Conservation (phyloP, 2,888 invertebrate species). For the Eupeodes latifasciatus region DNA sequence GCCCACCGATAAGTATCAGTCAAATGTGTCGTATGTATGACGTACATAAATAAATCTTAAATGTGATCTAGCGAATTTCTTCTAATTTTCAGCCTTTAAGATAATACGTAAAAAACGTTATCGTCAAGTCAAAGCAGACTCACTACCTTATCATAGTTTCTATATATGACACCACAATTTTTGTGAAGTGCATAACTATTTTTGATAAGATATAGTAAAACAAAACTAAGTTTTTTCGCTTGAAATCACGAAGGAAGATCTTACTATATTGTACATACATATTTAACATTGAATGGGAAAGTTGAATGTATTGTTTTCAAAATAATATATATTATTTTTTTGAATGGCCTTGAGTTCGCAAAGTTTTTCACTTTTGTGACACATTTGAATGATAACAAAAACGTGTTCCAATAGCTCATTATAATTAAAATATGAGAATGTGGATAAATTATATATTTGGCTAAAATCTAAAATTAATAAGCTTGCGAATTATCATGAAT, state of each 20-base stretch:
- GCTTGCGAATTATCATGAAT: too few species aligned
- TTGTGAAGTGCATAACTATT: background rate
- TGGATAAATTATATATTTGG: too few species aligned
- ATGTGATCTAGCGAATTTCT: background rate
- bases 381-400: background rate
- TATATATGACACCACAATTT: background rate
- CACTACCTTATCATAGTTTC: constrained; percentile 1
- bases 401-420: too few species aligned
- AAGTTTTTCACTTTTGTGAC: background rate
- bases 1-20: background rate
- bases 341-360: background rate
- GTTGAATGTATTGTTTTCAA: background rate
- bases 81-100: background rate
- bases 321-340: background rate
- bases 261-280: background rate
- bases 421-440: too few species aligned
- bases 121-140: background rate
- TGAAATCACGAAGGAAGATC: background rate
- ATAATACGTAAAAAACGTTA: background rate
- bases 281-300: background rate
- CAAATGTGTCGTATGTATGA: background rate
- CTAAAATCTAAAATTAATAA: too few species aligned
- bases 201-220: background rate
- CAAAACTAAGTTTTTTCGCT: background rate
- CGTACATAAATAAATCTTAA: background rate